These are phyloP conservation scores for Pediacus dermestoides DNA, from an alignment of 2,888 invertebrate genomes.

Conservation along the genomic window DNA sequence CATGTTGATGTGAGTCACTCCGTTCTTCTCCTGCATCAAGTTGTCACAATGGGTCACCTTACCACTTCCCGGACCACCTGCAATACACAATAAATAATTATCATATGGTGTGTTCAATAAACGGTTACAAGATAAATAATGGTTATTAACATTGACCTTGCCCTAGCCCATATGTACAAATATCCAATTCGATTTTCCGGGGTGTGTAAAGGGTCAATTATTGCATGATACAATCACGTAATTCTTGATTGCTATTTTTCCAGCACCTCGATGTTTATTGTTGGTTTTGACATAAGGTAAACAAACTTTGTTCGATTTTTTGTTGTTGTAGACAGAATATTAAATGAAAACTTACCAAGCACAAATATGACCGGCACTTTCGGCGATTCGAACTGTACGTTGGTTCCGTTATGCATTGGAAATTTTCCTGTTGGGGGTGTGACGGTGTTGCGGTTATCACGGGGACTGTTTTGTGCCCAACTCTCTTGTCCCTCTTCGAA, in stretches of 20 bases:
- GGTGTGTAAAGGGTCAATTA: no score
- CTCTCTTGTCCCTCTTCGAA: slow-evolving; percentile 51
- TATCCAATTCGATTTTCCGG: no score
- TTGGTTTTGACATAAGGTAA: no score
- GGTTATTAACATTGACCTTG: no score
- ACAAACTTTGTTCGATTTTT: no score
- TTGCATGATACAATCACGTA: no score
- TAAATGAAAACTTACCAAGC: slow-evolving; percentile 60
- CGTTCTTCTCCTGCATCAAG: slow-evolving; percentile 80
- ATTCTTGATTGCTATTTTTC: no score
- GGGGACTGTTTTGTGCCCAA: slow-evolving; percentile 54
- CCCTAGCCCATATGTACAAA: no score
- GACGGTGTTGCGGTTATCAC: slow-evolving; percentile 48
- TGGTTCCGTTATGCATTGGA: slow-evolving; percentile 75
- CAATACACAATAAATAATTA: no score
- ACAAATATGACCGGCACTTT: slow-evolving; percentile 87
- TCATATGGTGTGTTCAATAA: no score
- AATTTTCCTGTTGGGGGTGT: slow-evolving; percentile 69
- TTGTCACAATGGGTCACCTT: slow-evolving; percentile 97
- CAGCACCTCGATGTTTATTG: no score
- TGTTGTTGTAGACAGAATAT: neutral
- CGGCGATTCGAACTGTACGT: slow-evolving; percentile 80
- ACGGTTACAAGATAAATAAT: no score
- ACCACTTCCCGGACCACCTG: slow-evolving; percentile 94
- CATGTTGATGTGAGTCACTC: slow-evolving; percentile 87